Percentiles rank a stretch among this genome's conserved stretches.
Evolutionary conservation across 2,113 vertebrate species (phyloP).

Genomic region (Emydura subglobosa): DNA sequence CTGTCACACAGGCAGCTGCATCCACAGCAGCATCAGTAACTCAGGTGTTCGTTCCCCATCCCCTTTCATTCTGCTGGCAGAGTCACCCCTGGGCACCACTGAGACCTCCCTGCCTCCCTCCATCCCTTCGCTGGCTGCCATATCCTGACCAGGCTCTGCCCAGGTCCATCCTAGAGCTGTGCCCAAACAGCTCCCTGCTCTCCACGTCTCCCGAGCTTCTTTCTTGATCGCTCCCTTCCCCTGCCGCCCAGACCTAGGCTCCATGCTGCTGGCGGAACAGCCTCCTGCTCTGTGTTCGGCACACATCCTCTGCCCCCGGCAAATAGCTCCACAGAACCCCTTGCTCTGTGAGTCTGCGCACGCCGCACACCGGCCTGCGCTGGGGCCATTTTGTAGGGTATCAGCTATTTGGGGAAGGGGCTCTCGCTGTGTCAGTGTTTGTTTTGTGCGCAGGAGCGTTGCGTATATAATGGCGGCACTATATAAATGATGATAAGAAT

Average conservation of each 20-base stretch:
- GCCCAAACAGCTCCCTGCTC: not conserved
- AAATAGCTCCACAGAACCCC: not conserved
- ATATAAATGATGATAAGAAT: constrained; percentile 52
- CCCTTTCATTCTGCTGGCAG: not conserved
- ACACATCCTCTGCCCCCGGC: not conserved
- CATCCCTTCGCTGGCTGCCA: not conserved
- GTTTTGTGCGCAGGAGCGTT: not conserved
- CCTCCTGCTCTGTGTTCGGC: not conserved
- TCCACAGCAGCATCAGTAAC: not conserved
- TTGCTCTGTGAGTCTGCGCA: no score
- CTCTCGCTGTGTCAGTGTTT: not conserved
- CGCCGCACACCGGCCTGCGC: not conserved
- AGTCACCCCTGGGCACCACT: not conserved
- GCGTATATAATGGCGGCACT: not conserved
- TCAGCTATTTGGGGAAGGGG: not conserved
- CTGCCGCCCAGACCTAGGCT: not conserved
- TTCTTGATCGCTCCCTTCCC: not conserved
- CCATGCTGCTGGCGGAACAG: not conserved
- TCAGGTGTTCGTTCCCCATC: not conserved
- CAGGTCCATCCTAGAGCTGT: not conserved
- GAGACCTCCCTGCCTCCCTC: not conserved
- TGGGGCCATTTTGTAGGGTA: not conserved
- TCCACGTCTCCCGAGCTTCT: no score
- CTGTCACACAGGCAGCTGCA: not conserved
- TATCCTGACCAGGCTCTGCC: not conserved